A percentile compares a stretch with the other conserved stretches of the same genome.
Conservation (phyloP, 2,113 vertebrate species). For the Sterna hirundo region DNA sequence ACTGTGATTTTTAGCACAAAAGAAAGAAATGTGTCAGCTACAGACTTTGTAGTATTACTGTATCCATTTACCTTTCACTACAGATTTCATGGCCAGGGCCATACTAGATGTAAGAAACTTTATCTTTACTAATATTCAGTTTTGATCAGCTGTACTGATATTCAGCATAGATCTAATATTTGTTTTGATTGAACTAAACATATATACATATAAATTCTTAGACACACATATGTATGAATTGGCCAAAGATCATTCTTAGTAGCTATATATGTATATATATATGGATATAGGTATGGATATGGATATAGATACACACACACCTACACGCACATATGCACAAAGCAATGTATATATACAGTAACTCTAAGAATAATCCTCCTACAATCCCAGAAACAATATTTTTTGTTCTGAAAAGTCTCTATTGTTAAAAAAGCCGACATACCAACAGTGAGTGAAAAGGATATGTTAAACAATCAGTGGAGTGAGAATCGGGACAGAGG, state of each 20-base stretch:
- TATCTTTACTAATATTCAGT: neutral
- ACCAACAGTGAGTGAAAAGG: neutral
- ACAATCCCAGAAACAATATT: neutral
- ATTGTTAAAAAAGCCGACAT: neutral
- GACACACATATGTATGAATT: neutral
- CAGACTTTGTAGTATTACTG: neutral
- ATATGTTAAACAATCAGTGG: neutral
- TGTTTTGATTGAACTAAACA: neutral
- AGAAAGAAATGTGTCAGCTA: neutral
- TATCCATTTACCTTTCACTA: neutral
- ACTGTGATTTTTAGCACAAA: neutral
- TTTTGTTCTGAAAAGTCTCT: neutral
- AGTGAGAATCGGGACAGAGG: neutral
- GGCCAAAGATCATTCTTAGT: neutral
- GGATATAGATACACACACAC: neutral
- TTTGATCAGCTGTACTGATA: neutral
- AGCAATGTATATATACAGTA: neutral
- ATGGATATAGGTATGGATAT: neutral
- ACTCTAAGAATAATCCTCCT: neutral
- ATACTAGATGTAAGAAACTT: neutral
- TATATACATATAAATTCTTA: neutral
- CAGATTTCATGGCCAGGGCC: neutral
- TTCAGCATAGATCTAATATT: neutral
- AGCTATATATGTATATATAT: neutral
- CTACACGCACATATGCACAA: neutral